phyloP scores from a whole-genome alignment of 2,888 invertebrate genomes.

The Tenthredo scrophulariae region DNA sequence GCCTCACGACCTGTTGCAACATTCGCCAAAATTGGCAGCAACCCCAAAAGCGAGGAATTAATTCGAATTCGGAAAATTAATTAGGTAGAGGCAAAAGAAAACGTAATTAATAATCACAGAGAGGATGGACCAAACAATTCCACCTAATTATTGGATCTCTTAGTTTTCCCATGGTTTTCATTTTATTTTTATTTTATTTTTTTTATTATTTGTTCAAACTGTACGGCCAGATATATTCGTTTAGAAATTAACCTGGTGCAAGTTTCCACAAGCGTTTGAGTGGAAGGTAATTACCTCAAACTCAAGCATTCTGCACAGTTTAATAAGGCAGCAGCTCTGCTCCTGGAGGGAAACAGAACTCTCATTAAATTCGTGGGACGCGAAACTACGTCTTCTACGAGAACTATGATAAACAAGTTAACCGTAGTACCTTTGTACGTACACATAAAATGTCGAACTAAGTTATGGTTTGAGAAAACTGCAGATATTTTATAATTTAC shows the following conservation, averaged over 20 bases:
- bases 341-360: neutral
- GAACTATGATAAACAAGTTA: neutral
- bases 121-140: neutral
- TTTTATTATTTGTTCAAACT: neutral
- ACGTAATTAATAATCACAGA: neutral
- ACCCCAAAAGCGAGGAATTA: neutral
- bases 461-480: neutral
- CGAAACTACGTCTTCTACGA: neutral
- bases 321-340: neutral
- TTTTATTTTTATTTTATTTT: neutral
- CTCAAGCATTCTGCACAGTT: neutral
- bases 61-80: neutral
- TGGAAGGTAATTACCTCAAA: neutral
- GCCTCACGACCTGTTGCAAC: conserved; percentile 1
- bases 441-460: neutral
- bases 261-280: neutral
- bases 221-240: neutral
- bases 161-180: neutral
- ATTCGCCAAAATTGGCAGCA: neutral
- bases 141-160: neutral
- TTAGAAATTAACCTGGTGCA: neutral
- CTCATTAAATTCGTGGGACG: neutral
- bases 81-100: neutral
- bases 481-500: neutral
- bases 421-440: neutral